phyloP scores from a whole-genome alignment of 2,797 vertebrate species.

The Erpetoichthys calabaricus region DNA sequence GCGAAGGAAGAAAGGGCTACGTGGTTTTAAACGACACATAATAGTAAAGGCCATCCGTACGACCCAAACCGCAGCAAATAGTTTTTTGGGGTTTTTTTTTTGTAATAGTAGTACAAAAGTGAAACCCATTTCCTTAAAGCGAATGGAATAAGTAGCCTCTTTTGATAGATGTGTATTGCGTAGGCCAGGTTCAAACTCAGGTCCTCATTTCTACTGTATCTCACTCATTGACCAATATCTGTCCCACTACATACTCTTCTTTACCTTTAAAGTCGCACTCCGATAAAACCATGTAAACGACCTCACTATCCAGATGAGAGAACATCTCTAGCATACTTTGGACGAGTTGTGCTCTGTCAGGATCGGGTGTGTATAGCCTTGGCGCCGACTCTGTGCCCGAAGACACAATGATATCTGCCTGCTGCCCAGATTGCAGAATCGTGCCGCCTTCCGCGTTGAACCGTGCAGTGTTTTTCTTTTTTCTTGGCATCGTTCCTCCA shows the following conservation, averaged over 20 bases:
- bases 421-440: background rate
- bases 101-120: too few species aligned
- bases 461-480: constrained; percentile 62
- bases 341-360: constrained; percentile 55
- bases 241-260: background rate
- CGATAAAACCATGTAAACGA: constrained; percentile 83
- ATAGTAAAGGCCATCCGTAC: too few species aligned
- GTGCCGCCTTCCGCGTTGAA: constrained; percentile 45
- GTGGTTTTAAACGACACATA: too few species aligned
- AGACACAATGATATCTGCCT: too few species aligned
- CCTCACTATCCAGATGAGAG: constrained; percentile 78
- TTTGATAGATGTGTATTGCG: too few species aligned
- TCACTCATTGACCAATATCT: background rate
- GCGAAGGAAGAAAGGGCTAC: too few species aligned
- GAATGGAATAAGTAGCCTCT: too few species aligned
- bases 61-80: too few species aligned
- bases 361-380: constrained; percentile 4
- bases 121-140: too few species aligned
- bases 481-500: constrained; percentile 69
- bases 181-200: too few species aligned
- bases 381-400: constrained; percentile 1
- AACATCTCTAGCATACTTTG: constrained; percentile 83
- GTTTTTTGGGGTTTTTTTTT: too few species aligned
- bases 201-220: too few species aligned
- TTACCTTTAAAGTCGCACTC: constrained; percentile 95